Base-by-base conservation (phyloP, 2,888 invertebrate species). In the Diarsia rubi region DNA sequence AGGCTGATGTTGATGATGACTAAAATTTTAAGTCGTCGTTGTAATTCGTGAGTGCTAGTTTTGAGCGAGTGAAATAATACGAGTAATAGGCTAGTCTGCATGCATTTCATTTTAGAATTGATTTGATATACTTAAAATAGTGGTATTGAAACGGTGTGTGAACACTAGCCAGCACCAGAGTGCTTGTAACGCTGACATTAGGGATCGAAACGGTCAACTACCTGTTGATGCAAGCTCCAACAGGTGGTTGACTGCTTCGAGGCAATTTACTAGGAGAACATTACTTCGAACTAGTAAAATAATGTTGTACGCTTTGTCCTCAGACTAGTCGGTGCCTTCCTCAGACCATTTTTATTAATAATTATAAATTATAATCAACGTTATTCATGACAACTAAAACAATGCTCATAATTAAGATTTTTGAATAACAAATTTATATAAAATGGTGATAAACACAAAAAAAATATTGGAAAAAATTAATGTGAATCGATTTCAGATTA, bases 241-340 rank as follows among this genome's bases (percentile, higher is more conserved):
- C 79, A 69, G 16, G 73, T 73, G 57, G 65, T 73, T 65, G 65
- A 65, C 49, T 24, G 44, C 21, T 66, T 37, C 49, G 49, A 65
- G 49, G 74, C 16, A 60, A 52, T 0, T 27, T 57, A 78, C 73
- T 69, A 79, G 73, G 69, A 16, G 27, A 57, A 47, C 65, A 78
- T 73, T 27, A 62, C 62, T n/a, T 16, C 3, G 31, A 59, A 68
- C 14, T 3, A 57, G 63, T 47, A 3, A n/a, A 24, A n/a, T n/a
- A n/a, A n/a, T 45, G 37, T 45, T 24, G 3, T 16, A 1, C 47
- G 6, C 12, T 42, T n/a, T 31, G 1, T 9, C 45, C 21, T 62
- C 6, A 31, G 31, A 31, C 31, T 16, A 19, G n/a, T 12, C 31
- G 8, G 45, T 37, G 45, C 2, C 8, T 37, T 47, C 45, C 8